Evolutionary conservation across 2,888 invertebrate genomes (phyloP).

Genomic region (Cataglyphis livida): DNA sequence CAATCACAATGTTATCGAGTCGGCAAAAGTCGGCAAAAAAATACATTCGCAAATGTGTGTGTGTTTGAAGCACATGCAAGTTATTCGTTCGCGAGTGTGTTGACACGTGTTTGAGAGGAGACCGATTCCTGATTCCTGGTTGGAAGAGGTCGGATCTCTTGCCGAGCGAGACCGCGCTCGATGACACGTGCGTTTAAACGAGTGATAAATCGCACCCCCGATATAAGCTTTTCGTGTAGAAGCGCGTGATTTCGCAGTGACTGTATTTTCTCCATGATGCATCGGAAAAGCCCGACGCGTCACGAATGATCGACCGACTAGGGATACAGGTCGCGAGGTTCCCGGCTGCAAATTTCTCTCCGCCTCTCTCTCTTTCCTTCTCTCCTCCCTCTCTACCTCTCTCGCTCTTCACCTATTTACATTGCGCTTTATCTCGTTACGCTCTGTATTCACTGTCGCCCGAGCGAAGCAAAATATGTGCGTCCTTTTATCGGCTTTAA

Average conservation of each 20-base stretch:
- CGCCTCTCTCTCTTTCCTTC: conserved; percentile 19
- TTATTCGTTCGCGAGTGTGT: not conserved
- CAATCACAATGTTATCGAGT: not conserved
- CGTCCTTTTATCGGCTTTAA: conserved; percentile 50
- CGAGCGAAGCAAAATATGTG: conserved; percentile 54
- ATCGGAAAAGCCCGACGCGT: conserved; percentile 62
- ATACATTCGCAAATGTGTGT: not conserved
- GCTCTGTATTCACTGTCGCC: conserved; percentile 80
- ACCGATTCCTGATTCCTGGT: not conserved
- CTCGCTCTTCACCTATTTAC: conserved; percentile 48
- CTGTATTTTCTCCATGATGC: conserved; percentile 64
- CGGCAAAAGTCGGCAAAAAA: not conserved
- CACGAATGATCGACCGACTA: conserved; percentile 62
- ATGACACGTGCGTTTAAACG: conserved; percentile 59
- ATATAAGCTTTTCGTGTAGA: conserved; percentile 62
- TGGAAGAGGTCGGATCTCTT: conserved; percentile 28
- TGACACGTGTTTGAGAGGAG: not conserved
- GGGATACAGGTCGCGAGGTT: conserved; percentile 50
- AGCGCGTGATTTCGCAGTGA: conserved; percentile 60
- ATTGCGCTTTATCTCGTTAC: conserved; percentile 54
- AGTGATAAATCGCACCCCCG: conserved; percentile 65
- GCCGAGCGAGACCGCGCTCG: conserved; percentile 35
- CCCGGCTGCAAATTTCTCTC: conserved; percentile 50
- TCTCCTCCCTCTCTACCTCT: conserved; percentile 10
- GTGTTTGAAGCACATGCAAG: not conserved